Evolutionary conservation across 2,888 invertebrate species (phyloP), one percentile per base, ranked within the genome.

Genomic region (Trachelus iudaicus): DNA sequence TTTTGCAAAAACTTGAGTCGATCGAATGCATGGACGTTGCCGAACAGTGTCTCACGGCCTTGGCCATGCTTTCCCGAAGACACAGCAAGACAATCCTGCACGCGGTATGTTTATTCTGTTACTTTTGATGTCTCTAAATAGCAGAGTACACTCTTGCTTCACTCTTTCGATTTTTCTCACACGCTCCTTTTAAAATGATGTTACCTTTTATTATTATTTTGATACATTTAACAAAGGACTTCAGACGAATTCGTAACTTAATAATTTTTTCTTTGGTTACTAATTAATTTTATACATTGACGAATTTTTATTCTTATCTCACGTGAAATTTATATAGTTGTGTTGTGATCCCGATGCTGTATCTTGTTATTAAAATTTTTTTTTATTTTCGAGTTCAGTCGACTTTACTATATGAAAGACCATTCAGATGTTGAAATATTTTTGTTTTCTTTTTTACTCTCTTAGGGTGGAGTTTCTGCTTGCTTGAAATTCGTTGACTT

Each of bases 21-120:
- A 99, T 99, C 87, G 99, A 99, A 85, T 99, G 99, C 91, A 99
- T 99, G 98, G 99, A 99, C 92, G 99, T 99, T 33, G 99, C 99
- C 4, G 99, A 99, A 92, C 99, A 99, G 93, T 97, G 98, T 84
- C 94, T 99, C 81, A 98, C 99, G 9, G 99, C 99, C 3, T 93
- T 99, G 71, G 99, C 99, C 91, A 99, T 99, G 96, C 93, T 99
- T 76, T 99, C 99, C 0, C 94, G 98, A 23, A 94, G 99, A 80
- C 99, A 99, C 92, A 98, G 98, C 88, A 99, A 99, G 92, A 95
- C 98, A 71, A 99, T 99, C 85, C 92, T 99, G 81, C 97, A 97
- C 92, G 98, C 98, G 82, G 96, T 97, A 89, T 93, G 94, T 91
- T 33, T 71, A 31, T 31, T 71, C 31, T 12, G 71, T 33, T 34